Percentiles rank a stretch among this genome's conserved stretches.
phyloP scores from a whole-genome alignment of 2,888 invertebrate species.

The Ectemnius lituratus region DNA sequence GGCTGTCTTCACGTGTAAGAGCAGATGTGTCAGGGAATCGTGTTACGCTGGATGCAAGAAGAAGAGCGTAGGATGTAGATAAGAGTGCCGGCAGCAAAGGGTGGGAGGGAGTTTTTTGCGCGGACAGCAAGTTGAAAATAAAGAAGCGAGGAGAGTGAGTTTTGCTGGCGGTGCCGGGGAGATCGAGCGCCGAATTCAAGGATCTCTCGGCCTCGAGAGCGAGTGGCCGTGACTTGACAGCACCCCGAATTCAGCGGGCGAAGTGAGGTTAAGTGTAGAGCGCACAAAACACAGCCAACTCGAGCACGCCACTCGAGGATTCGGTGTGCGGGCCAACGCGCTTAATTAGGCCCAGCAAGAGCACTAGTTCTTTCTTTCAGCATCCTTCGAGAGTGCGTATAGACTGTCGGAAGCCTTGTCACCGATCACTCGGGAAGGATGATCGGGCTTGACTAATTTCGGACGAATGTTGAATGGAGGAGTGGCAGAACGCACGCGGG shows the following conservation, averaged over 20 bases:
- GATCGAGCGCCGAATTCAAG: slow-evolving; percentile 32
- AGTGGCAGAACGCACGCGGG: slow-evolving; percentile 7
- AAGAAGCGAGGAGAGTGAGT: slow-evolving; percentile 4
- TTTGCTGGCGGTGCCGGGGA: background rate
- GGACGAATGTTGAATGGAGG: slow-evolving; percentile 30
- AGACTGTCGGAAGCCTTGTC: too few species aligned
- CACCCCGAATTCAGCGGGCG: slow-evolving; percentile 31
- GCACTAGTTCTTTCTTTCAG: too few species aligned
- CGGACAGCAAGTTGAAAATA: background rate
- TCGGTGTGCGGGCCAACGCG: too few species aligned
- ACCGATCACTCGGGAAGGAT: too few species aligned
- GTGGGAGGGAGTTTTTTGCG: too few species aligned
- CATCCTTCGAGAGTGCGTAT: too few species aligned
- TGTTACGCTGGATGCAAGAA: too few species aligned
- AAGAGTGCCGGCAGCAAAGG: too few species aligned
- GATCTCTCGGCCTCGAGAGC: slow-evolving; percentile 27
- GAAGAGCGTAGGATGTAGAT: too few species aligned
- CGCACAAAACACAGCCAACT: slow-evolving; percentile 37
- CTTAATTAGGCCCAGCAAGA: too few species aligned
- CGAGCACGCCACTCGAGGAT: too few species aligned
- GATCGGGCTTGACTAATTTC: too few species aligned
- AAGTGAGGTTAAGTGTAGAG: slow-evolving; percentile 60
- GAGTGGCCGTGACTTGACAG: slow-evolving; percentile 38
- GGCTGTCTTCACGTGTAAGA: background rate
- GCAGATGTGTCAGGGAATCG: background rate